A percentile compares a stretch with the other conserved stretches of the same genome.
These are phyloP conservation scores for Lordiphosa stackelbergi DNA, from an alignment of 1,140 invertebrate genomes.

Conservation along the genomic window DNA sequence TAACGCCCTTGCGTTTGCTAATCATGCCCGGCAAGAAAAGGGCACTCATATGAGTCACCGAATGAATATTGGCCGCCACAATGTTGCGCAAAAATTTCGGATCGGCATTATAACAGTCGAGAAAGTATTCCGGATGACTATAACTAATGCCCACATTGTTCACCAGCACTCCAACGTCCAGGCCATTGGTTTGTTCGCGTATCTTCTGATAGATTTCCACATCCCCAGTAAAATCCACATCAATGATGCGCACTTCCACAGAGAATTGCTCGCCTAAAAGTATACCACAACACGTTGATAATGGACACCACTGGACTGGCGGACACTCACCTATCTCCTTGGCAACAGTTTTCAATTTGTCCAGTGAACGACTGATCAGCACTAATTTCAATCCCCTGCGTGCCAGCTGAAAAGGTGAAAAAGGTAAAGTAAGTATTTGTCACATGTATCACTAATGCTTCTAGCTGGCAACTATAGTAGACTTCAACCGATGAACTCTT, in stretches of 20 bases:
- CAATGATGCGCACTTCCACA: slow-evolving; percentile 89
- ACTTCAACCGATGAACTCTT: slow-evolving; percentile 5
- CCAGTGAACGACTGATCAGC: slow-evolving; percentile 90
- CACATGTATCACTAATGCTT: not conserved
- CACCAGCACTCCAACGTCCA: slow-evolving; percentile 94
- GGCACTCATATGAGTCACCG: slow-evolving; percentile 89
- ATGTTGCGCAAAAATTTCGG: slow-evolving; percentile 80
- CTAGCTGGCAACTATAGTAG: not conserved
- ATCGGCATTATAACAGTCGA: slow-evolving; percentile 81
- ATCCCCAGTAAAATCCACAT: slow-evolving; percentile 89
- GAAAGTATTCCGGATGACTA: slow-evolving; percentile 90
- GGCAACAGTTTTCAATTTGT: slow-evolving; percentile 89
- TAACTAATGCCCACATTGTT: slow-evolving; percentile 98
- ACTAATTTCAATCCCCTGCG: slow-evolving; percentile 90
- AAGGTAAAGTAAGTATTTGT: not conserved
- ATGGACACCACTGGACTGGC: not conserved
- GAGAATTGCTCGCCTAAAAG: slow-evolving; percentile 83
- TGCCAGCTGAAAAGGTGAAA: slow-evolving; percentile 82
- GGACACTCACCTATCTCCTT: slow-evolving; percentile 82
- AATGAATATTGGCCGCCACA: slow-evolving; percentile 85
- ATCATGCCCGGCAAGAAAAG: slow-evolving; percentile 94
- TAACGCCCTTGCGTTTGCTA: slow-evolving; percentile 87
- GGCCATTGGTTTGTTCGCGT: slow-evolving; percentile 83
- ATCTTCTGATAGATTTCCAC: slow-evolving; percentile 87
- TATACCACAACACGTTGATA: slow-evolving; percentile 26